Percentiles rank a stretch among this genome's conserved stretches.
Conservation (phyloP, 2,888 invertebrate genomes). For the Conchocele bisecta region DNA sequence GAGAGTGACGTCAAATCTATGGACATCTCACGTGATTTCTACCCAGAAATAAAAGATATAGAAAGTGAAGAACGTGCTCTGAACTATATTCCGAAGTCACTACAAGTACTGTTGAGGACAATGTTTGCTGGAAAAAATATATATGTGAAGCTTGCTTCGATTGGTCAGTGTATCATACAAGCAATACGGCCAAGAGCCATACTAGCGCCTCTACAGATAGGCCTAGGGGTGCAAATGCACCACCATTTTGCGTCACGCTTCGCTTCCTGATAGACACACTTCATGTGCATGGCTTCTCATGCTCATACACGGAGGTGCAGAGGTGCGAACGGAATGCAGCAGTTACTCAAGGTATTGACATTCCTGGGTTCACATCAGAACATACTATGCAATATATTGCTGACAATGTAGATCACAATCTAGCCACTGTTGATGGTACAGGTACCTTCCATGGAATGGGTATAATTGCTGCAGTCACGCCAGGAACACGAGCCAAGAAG, state of each 20-base stretch:
- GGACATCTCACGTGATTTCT: neutral
- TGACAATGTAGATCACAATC: constrained; percentile 7
- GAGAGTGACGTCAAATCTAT: constrained; percentile 55
- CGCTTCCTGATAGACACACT: neutral
- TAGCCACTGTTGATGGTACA: neutral
- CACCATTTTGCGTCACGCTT: neutral
- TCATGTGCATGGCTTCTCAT: neutral
- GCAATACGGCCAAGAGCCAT: constrained; percentile 4
- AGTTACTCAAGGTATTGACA: neutral
- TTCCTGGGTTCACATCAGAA: too few relatives aligned
- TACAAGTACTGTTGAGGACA: constrained; percentile 30
- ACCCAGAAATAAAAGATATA: constrained; percentile 29
- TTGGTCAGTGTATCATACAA: constrained; percentile 14
- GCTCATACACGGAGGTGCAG: neutral
- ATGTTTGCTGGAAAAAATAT: constrained; percentile 27
- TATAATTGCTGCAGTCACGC: constrained; percentile 1
- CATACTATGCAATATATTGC: constrained; percentile 5
- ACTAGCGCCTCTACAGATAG: constrained; percentile 6
- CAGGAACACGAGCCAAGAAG: neutral
- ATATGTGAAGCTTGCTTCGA: constrained; percentile 21
- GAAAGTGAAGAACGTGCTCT: neutral
- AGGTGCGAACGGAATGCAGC: neutral
- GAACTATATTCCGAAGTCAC: constrained; percentile 36
- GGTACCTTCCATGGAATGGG: neutral
- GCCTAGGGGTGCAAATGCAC: constrained; percentile 19